Conservation (phyloP, 2,888 invertebrate genomes). For the Morpho helenor region DNA sequence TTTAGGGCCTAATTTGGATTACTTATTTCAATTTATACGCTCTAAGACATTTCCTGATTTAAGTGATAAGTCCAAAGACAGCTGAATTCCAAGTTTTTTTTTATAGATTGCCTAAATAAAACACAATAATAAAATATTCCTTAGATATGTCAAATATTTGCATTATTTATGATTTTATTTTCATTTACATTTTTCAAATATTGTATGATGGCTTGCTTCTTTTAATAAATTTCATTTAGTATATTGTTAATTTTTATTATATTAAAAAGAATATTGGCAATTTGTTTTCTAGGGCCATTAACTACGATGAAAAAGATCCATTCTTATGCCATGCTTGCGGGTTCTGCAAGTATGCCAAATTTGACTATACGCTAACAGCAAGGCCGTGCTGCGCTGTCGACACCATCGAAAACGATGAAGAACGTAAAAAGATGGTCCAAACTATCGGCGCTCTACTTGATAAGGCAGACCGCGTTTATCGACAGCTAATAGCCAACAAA, state of each 20-base stretch:
- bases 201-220: too few species aligned
- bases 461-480: conserved; percentile 96
- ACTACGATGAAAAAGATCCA: conserved; percentile 99
- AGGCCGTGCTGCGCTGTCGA: conserved; percentile 97
- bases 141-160: too few species aligned
- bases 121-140: too few species aligned
- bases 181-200: too few species aligned
- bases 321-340: conserved; percentile 99
- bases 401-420: conserved; percentile 97
- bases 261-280: too few species aligned
- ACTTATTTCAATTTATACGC: too few species aligned
- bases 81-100: too few species aligned
- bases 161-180: too few species aligned
- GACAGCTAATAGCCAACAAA: conserved; percentile 93
- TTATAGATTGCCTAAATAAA: too few species aligned
- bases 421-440: conserved; percentile 95
- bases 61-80: too few species aligned
- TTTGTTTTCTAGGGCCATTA: conserved; percentile 86
- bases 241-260: too few species aligned
- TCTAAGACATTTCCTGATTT: too few species aligned
- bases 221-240: background rate
- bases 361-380: conserved; percentile 95
- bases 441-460: conserved; percentile 94
- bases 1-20: background rate
- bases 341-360: conserved; percentile 99